Conservation (phyloP, 1,140 invertebrate species). For the Caligus rogercresseyi region DNA sequence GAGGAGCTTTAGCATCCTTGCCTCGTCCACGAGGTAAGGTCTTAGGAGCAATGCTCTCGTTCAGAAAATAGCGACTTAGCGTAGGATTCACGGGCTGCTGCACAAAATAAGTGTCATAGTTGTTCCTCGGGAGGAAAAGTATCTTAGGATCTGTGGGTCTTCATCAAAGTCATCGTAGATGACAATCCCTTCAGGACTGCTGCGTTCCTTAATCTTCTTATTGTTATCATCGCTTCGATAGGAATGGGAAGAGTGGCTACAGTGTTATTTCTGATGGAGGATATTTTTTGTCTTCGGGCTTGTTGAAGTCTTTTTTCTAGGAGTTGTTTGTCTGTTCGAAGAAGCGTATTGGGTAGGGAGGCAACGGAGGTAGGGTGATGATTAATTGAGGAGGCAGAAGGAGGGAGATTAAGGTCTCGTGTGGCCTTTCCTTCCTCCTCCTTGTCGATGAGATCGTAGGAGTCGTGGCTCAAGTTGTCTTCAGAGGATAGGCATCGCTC, state of each 20-base stretch:
- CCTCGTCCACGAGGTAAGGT: background rate
- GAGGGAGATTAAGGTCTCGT: background rate
- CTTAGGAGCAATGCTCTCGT: background rate
- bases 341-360: background rate
- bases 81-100: background rate
- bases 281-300: background rate
- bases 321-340: background rate
- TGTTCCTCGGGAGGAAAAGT: background rate
- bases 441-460: constrained; percentile 58
- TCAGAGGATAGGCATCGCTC: constrained; percentile 40
- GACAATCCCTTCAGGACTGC: background rate
- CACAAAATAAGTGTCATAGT: background rate
- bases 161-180: background rate
- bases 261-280: no score
- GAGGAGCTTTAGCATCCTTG: background rate
- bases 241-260: background rate
- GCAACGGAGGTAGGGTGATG: background rate
- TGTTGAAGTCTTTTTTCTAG: constrained; percentile 9
- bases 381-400: background rate
- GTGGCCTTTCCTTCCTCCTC: constrained; percentile 22
- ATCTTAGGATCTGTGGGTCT: background rate
- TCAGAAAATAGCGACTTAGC: background rate
- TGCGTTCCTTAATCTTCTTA: no score
- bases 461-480: constrained; percentile 70
- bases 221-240: background rate